Base-by-base conservation (phyloP, 2,797 vertebrate species). In the Falco cherrug region DNA sequence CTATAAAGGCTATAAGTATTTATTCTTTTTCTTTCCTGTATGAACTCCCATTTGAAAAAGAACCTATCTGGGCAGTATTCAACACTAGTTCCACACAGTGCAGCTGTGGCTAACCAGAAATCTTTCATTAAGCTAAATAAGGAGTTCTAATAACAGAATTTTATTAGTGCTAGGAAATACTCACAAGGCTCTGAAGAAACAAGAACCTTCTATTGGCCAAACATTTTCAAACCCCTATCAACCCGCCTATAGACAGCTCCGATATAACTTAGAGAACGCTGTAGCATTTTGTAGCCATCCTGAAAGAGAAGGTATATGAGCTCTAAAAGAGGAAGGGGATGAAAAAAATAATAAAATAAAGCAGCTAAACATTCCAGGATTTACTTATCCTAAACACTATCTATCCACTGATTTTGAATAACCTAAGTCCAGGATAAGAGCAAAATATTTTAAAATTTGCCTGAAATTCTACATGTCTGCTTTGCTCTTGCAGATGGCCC, bases 141-240 rank as follows among this genome's bases (percentile, higher is more conserved):
- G 51, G 57, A 57, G 48, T 84, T 84, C 76, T 92, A 87, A 76
- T 74, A 75, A 17, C 28, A 53, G 74, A 29, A 41, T 90, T 95
- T 97, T 83, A 82, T 78, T 88, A 43, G 67, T 71, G 65, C 50
- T 84, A 90, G 67, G 83, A 91, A 95, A 88, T 77, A 86, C 65
- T 96, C 86, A 97, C 16, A 90, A 94, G 57, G 37, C 71, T 88
- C 73, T 77, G 60, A 90, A 92, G 89, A 81, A 97, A 84, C 19
- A 60, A 84, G 79, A 94, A 63, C 28, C 26, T 60, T 86, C 48
- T 80, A 73, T 61, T 81, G 68, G 65, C 65, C 91, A 75, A 88
- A 71, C 51, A 70, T 90, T 97, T 97, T 93, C 95, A 95, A 97
- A 95, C 56, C 81, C 95, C 90, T 93, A 89, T 76, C 86, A 94